Conservation (phyloP, 2,888 invertebrate species). For the Drosophila borealis region DNA sequence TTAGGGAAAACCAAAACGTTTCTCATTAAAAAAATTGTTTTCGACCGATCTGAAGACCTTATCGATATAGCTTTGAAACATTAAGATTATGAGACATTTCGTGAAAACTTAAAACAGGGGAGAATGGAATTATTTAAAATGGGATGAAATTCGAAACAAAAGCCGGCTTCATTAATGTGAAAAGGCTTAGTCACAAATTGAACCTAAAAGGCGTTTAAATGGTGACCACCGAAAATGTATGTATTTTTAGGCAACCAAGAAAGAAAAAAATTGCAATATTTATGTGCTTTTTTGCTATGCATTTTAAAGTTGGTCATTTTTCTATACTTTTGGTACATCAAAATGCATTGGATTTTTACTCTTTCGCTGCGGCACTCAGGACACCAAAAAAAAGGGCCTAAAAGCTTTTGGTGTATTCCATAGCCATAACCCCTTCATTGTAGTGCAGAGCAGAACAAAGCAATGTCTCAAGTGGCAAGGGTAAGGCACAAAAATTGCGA, state of each 20-base stretch:
- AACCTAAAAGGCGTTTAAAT: neutral
- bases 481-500: conserved; percentile 72
- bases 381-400: conserved; percentile 48
- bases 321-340: conserved; percentile 21
- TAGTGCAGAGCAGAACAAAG: conserved; percentile 66
- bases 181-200: too few species aligned
- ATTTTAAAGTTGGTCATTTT: conserved; percentile 16
- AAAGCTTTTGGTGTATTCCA: conserved; percentile 68
- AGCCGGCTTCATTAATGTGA: too few species aligned
- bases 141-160: too few species aligned
- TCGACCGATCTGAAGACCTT: too few species aligned
- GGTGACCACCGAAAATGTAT: neutral
- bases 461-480: conserved; percentile 81
- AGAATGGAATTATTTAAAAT: too few species aligned
- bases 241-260: neutral
- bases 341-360: conserved; percentile 42
- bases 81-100: too few species aligned
- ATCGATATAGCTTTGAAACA: too few species aligned
- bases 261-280: conserved; percentile 13
- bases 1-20: too few species aligned
- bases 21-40: too few species aligned
- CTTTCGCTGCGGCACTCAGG: conserved; percentile 29
- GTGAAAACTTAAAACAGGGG: too few species aligned
- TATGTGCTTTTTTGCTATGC: conserved; percentile 5
- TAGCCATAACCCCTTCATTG: conserved; percentile 69